Conservation (phyloP, 92 coral and sea anemone genomes). For the Anthopleura xanthogrammica region DNA sequence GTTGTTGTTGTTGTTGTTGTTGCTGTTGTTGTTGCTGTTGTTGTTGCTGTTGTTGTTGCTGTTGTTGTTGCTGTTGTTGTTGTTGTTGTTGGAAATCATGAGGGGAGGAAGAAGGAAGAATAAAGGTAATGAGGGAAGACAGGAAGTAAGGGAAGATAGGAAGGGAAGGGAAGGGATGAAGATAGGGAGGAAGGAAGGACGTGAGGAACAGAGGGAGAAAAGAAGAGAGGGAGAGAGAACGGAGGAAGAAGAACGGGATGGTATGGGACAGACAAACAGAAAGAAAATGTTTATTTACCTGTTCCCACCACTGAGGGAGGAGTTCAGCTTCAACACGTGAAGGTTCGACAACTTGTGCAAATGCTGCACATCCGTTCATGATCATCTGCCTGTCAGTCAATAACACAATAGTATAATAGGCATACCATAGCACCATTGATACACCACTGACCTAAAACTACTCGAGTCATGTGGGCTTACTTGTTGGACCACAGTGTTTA, state of each 20-base stretch:
- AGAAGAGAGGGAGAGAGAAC: no score
- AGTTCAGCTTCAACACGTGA: conserved; percentile 94
- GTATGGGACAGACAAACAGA: neutral
- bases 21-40: neutral
- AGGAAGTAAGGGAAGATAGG: neutral
- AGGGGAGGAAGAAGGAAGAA: neutral
- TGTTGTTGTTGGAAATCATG: neutral
- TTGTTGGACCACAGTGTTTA: no score
- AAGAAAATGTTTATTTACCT: conserved; percentile 42
- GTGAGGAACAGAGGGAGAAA: no score
- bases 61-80: neutral
- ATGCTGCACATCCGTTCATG: conserved; percentile 97
- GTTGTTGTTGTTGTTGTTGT: neutral
- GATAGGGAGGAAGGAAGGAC: no score
- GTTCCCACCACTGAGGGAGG: conserved; percentile 98
- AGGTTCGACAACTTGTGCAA: conserved; percentile 91
- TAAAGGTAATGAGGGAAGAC: neutral
- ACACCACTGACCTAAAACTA: no score
- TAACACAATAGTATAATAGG: neutral
- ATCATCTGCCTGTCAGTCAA: conserved; percentile 79
- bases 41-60: neutral
- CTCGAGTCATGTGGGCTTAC: no score
- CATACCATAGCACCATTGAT: no score
- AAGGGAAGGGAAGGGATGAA: neutral
- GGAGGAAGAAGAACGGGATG: neutral